Conservation (phyloP, 2,888 invertebrate species). For the Apotomis turbidana region DNA sequence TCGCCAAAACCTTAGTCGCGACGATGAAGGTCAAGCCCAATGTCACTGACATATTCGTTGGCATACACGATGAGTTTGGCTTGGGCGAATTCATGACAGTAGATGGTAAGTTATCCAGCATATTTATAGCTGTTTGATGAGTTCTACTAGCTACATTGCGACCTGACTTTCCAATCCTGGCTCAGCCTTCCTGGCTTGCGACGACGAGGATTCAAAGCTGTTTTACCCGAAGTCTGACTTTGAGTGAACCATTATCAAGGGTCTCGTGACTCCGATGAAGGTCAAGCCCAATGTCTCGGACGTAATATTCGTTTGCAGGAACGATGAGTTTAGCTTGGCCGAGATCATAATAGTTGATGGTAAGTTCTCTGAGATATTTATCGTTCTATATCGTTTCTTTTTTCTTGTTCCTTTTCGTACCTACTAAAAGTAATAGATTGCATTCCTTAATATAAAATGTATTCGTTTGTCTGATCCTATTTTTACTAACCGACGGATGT, state of each 20-base stretch:
- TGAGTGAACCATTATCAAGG: constrained; percentile 56
- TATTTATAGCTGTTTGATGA: constrained; percentile 48
- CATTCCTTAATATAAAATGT: too few species aligned
- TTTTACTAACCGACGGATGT: too few species aligned
- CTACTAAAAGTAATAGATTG: too few species aligned
- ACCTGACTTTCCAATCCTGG: constrained; percentile 47
- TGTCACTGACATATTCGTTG: constrained; percentile 54
- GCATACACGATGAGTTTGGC: constrained; percentile 55
- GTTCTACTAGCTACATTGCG: constrained; percentile 60
- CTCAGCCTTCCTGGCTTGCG: constrained; percentile 53
- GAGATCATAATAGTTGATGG: constrained; percentile 61
- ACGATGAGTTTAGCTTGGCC: constrained; percentile 54
- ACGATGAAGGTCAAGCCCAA: constrained; percentile 50
- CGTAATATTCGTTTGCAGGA: constrained; percentile 54
- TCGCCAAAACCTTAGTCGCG: constrained; percentile 50
- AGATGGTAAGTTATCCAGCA: constrained; percentile 50
- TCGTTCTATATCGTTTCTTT: too few species aligned
- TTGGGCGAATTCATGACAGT: constrained; percentile 58
- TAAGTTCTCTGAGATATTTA: constrained; percentile 33
- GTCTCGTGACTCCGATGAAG: constrained; percentile 44
- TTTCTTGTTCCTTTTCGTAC: too few species aligned
- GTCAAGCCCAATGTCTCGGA: constrained; percentile 49
- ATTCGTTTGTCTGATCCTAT: too few species aligned
- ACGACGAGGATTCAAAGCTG: constrained; percentile 56
- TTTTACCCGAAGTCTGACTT: constrained; percentile 54